Base-by-base conservation (phyloP, 1,140 invertebrate species). In the Trichonephila clavata region DNA sequence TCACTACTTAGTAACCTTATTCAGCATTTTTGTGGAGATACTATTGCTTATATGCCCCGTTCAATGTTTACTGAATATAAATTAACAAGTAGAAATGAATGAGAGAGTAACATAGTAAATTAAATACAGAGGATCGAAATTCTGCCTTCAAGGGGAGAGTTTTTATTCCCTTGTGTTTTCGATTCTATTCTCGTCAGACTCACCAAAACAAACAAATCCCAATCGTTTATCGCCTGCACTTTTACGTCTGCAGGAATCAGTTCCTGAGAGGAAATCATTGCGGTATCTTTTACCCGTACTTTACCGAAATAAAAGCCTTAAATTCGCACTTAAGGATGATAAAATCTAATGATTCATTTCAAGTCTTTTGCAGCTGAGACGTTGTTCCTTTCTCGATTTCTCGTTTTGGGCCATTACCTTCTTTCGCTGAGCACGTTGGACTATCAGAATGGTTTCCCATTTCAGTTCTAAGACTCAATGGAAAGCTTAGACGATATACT, bases 271-370 rank as follows among this genome's bases (percentile, higher is more conserved):
- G 81, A 83, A 83, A 83, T 83, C 43, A 83, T 83, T 83, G 81
- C n/a, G 81, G 81, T 83, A 83, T 59, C 81, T 83, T 50, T 18
- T 59, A 83, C 43, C 43, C 50, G 81, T 50, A 59, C 43, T 83
- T 77, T 77, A 84, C 57, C 39, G 43, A 84, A 84, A 84, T 57
- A 84, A 84, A 84, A 84, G n/a, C 57, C 86, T 87, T 63, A 63
- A 61, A 87, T 57, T 87, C 86, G 86, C 86, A 87, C 86, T 87
- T 87, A 63, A 87, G 59, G 86, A 83, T 87, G 86, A 87, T 87
- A 87, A 87, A 87, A 87, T 87, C 86, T 87, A 87, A 87, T 87
- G 86, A 87, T 63, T 87, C 86, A 87, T 87, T 87, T 87, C 86
- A 16, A 63, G 59, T 87, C 60, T 87, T 87, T 87, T 63, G 61